Base-by-base conservation (phyloP, 2,113 vertebrate species). In the Lonchura striata region DNA sequence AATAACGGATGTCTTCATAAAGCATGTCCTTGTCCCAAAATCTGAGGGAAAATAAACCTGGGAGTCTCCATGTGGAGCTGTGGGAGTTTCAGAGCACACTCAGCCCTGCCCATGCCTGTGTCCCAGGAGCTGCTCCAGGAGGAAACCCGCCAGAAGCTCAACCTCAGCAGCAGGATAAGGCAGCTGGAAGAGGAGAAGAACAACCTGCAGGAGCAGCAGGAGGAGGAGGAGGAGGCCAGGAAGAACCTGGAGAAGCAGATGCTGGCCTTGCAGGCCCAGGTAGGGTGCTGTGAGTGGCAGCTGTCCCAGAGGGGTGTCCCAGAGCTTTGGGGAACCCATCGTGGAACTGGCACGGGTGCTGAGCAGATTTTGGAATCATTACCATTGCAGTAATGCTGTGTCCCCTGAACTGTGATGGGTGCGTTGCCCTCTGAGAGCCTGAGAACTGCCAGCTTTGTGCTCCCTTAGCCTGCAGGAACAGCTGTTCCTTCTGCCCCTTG, bases 141-240 rank as follows among this genome's bases (percentile, higher is more conserved):
- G 76, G 99, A 99, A 92, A 99, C 99, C 0, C 98, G 99, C 24
- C 99, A 99, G 95, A 99, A 99, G 75, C 98, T 99, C 65, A 99
- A 99, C 97, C 97, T 99, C 83, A 99, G 99, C 97, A 98, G 98
- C 52, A 98, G 99, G 53, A 99, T 99, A 59, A 98, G 99, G 71
- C 99, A 99, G 96, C 98, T 99, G 92, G 99, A 99, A 54, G 99
- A 98, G 78, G 99, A 99, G 57, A 99, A 98, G 97, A 99, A 96
- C 97, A 98, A 98, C 60, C 97, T 99, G 69, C 98, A 98, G 74
- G 99, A 99, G 97, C 99, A 99, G 97, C 99, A 99, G 97, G 99
- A 99, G 88, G 99, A 99, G 75, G 99, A 99, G 6, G 99, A 99
- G 78, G 99, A 99, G 90, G 98, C 98, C 9, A 98, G 99, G 37